A percentile compares a stretch with the other conserved stretches of the same genome.
phyloP scores from a whole-genome alignment of 2,888 invertebrate species.

The Drosophila eohydei region DNA sequence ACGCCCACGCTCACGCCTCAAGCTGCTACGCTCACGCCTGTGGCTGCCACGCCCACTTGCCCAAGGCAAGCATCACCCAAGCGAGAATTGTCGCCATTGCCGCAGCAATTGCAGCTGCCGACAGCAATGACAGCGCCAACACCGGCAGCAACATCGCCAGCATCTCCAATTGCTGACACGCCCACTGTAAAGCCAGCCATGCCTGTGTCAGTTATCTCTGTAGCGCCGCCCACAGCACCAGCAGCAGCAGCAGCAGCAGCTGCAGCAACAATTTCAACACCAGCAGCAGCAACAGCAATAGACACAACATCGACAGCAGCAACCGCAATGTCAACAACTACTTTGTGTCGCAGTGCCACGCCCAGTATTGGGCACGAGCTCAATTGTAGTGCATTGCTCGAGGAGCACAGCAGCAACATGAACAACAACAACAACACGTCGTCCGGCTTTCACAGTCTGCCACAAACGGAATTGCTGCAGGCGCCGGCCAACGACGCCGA shows the following conservation, averaged over 20 bases:
- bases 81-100: slow-evolving; percentile 1
- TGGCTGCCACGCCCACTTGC: neutral
- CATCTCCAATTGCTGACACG: neutral
- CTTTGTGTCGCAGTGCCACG: slow-evolving; percentile 36
- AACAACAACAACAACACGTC: slow-evolving; percentile 77
- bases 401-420: slow-evolving; percentile 76
- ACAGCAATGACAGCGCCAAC: neutral
- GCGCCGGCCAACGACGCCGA: slow-evolving; percentile 10
- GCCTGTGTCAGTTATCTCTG: slow-evolving; percentile 66
- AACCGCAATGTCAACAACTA: slow-evolving; percentile 67
- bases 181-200: slow-evolving; percentile 33
- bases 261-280: slow-evolving; percentile 2
- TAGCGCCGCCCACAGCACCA: slow-evolving; percentile 52
- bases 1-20: neutral
- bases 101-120: neutral
- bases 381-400: slow-evolving; percentile 27
- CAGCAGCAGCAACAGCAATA: slow-evolving; percentile 3
- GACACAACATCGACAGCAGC: slow-evolving; percentile 57
- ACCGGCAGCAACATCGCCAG: neutral
- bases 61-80: slow-evolving; percentile 1
- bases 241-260: slow-evolving; percentile 1
- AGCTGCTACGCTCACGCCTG: slow-evolving; percentile 2
- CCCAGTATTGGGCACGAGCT: slow-evolving; percentile 22
- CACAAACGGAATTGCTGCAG: slow-evolving; percentile 61
- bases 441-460: slow-evolving; percentile 79